A percentile compares a stretch with the other conserved stretches of the same genome.
Conservation (phyloP, 2,888 invertebrate genomes). For the Carcina quercana region DNA sequence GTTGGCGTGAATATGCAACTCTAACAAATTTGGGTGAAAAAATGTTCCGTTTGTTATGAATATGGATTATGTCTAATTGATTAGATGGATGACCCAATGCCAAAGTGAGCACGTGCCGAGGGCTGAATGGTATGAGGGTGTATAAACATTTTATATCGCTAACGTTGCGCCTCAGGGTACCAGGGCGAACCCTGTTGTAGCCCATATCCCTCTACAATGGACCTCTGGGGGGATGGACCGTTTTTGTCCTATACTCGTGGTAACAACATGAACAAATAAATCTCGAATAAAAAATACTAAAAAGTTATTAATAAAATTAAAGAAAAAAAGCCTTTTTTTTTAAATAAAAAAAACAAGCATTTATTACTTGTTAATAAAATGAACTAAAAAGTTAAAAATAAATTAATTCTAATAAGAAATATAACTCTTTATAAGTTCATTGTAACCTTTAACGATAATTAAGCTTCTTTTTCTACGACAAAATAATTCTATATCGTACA, state of each 20-base stretch:
- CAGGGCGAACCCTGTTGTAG: constrained; percentile 2
- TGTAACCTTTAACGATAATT: background rate
- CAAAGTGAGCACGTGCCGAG: constrained; percentile 5
- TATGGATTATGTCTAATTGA: background rate
- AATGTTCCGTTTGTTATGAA: background rate
- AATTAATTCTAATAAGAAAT: background rate
- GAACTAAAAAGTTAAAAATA: background rate
- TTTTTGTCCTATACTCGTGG: constrained; percentile 9
- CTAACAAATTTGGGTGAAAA: too few species aligned
- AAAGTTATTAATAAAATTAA: too few species aligned
- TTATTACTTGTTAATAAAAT: background rate
- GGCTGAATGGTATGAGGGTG: constrained; percentile 4
- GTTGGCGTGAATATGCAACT: too few species aligned
- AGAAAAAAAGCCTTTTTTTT: too few species aligned
- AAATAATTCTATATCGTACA: background rate
- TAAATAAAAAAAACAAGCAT: background rate
- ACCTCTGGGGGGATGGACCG: constrained; percentile 6
- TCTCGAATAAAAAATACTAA: background rate
- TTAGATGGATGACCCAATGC: constrained; percentile 3
- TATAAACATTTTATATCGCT: constrained; percentile 2
- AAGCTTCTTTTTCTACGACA: background rate
- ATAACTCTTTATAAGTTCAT: background rate
- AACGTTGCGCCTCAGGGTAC: constrained; percentile 4
- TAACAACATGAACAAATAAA: constrained; percentile 2
- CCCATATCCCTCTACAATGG: constrained; percentile 2